Evolutionary conservation across 2,797 vertebrate species (phyloP), one percentile per base, ranked within the genome.

Genomic region (Momotus momota): DNA sequence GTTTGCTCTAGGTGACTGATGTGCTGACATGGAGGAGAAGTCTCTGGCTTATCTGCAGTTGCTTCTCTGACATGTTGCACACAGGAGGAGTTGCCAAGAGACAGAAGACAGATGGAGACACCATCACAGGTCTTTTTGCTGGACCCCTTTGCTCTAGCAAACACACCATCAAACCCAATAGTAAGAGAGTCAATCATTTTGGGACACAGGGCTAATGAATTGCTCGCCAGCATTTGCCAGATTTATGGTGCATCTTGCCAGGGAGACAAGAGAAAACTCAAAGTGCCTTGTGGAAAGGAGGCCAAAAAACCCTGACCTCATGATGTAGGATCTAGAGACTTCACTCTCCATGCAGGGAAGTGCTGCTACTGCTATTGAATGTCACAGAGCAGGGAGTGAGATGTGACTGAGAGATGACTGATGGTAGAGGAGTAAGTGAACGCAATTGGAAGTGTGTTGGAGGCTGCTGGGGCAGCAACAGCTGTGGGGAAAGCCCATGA

Each of bases 231-330:
- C 9, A 33, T 57, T 38, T 88, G 29, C 41, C 41, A 52, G 57
- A 25, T 46, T 71, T 49, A 18, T 20, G 38, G 33, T 62, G 16
- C 55, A 43, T n/a, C 86, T 27, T 66, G 38, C 38, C 55, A 35
- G 33, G 31, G 46, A 40, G 19, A 72, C 0, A 6, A 55, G 41
- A 66, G 48, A 58, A 79, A 90, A 62, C 8, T 15, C 48, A 21
- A 49, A 75, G 33, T 38, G 25, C 8, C 6, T 19, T 8, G 46
- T 48, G 51, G 45, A 65, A 64, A 60, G 49, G 14, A 35, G 29
- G 17, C 9, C 51, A 69, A 74, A n/a, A 43, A 31, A 84, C 16
- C 66, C 46, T 0, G 0, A 4, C 6, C 20, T 73, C 17, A 5
- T 48, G 33, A 29, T 35, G 38, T 41, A 78, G 38, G 31, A 45